phyloP scores from a whole-genome alignment of 1,140 invertebrate species.

The Oreohelix idahoensis region DNA sequence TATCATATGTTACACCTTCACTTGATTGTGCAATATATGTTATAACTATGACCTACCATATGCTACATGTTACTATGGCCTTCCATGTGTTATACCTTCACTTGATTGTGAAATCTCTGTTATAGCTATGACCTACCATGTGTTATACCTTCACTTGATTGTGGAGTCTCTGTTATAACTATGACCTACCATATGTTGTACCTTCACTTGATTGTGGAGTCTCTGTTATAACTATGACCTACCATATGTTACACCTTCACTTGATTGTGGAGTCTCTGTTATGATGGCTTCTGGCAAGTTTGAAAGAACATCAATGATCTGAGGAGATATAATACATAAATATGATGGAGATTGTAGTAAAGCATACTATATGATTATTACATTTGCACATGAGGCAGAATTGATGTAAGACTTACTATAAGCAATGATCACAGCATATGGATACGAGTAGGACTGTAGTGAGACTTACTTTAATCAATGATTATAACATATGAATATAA shows the following conservation, averaged over 20 bases:
- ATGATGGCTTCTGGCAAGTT: constrained; percentile 12
- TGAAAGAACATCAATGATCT: constrained; percentile 14
- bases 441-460: no score
- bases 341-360: no score
- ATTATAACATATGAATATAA: no score
- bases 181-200: constrained; percentile 24
- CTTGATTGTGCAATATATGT: neutral
- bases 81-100: constrained; percentile 22
- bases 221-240: neutral
- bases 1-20: constrained; percentile 18
- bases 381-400: no score
- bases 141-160: neutral
- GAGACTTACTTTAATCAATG: no score
- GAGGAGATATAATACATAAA: neutral
- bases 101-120: neutral
- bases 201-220: neutral
- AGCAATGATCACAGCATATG: no score
- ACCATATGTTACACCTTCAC: constrained; percentile 24
- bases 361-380: no score
- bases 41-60: no score
- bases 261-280: neutral
- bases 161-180: neutral
- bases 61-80: neutral
- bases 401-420: no score
- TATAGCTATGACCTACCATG: constrained; percentile 21